Evolutionary conservation across 1,140 invertebrate genomes (phyloP).

Genomic region (Brachionus asplanchnoidis): DNA sequence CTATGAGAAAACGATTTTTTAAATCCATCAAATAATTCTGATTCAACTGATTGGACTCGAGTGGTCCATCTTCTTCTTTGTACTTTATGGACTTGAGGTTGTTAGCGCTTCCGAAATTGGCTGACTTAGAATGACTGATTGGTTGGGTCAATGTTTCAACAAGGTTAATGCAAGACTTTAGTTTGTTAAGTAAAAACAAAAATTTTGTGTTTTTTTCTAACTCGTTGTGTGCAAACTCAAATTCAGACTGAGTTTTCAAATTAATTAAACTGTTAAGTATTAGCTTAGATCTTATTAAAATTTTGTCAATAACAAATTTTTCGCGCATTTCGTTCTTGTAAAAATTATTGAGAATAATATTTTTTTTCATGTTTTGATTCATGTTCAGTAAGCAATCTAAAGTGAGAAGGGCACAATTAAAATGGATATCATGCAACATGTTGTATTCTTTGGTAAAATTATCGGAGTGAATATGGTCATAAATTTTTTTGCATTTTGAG

Average conservation of each 20-base stretch:
- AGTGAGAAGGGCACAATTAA: neutral
- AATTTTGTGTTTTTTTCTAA: neutral
- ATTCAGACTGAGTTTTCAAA: neutral
- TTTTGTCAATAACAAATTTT: neutral
- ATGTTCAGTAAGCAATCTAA: neutral
- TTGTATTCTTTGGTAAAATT: neutral
- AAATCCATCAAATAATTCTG: constrained; percentile 8
- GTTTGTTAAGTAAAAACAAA: neutral
- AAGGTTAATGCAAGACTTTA: constrained; percentile 9
- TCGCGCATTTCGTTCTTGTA: neutral
- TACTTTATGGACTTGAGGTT: constrained; percentile 5
- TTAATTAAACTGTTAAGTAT: neutral
- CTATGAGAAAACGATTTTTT: neutral
- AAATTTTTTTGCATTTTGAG: constrained; percentile 8
- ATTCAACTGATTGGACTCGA: neutral
- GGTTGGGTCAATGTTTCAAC: neutral
- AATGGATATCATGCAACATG: neutral
- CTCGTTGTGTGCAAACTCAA: neutral
- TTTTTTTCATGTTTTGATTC: constrained; percentile 35
- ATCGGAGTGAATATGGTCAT: neutral
- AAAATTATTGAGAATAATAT: neutral
- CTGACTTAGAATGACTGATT: neutral
- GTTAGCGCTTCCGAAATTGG: neutral
- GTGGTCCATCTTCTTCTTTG: neutral
- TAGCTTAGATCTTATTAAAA: neutral